These are phyloP conservation scores for Isoperla grammatica DNA, from an alignment of 2,888 invertebrate species.

Conservation along the genomic window DNA sequence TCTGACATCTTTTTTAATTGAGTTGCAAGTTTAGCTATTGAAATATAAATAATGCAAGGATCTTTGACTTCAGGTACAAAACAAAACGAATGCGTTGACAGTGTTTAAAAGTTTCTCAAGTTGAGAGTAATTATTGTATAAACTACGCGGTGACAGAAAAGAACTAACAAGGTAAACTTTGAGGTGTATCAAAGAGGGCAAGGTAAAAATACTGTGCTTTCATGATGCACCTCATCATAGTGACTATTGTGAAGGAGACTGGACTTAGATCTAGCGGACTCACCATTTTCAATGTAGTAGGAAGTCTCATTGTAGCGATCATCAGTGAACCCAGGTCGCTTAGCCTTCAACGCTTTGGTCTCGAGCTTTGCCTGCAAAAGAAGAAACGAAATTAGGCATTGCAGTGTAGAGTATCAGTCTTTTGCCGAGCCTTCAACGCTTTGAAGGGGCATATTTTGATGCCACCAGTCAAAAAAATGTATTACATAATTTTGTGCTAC, in stretches of 20 bases:
- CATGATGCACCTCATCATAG: constrained; percentile 22
- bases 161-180: constrained; percentile 18
- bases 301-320: constrained; percentile 91
- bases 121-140: background rate
- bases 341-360: constrained; percentile 85
- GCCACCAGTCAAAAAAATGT: too few relatives aligned
- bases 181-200: constrained; percentile 10
- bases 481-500: too few relatives aligned
- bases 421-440: too few relatives aligned
- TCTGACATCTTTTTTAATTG: too few relatives aligned
- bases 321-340: constrained; percentile 86
- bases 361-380: constrained; percentile 81
- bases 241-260: constrained; percentile 21
- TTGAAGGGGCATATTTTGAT: too few relatives aligned
- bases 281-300: constrained; percentile 93
- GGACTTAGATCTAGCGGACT: constrained; percentile 41
- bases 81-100: too few relatives aligned
- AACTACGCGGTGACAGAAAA: background rate
- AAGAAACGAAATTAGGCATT: constrained; percentile 30
- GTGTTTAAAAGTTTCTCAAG: too few relatives aligned
- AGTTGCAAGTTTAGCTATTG: too few relatives aligned
- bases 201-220: too few relatives aligned
- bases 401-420: too few relatives aligned
- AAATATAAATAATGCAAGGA: too few relatives aligned
- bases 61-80: too few relatives aligned